These are phyloP conservation scores for Protonemura montana DNA, from an alignment of 2,888 invertebrate species.

Conservation along the genomic window DNA sequence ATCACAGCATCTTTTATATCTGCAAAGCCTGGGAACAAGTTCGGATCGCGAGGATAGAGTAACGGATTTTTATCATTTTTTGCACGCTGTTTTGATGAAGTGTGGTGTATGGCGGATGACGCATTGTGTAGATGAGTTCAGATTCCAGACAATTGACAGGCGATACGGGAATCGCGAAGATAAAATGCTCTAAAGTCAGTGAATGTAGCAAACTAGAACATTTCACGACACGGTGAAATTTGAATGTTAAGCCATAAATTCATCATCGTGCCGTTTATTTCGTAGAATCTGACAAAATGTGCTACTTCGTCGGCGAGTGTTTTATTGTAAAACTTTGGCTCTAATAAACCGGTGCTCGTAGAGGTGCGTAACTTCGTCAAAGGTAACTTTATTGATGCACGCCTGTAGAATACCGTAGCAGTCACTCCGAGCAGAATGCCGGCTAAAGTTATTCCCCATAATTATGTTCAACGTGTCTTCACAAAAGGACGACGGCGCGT, in stretches of 20 bases:
- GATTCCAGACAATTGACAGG: background rate
- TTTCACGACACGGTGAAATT: background rate
- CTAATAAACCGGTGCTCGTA: background rate
- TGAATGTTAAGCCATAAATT: background rate
- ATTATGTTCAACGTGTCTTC: background rate
- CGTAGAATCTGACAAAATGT: background rate
- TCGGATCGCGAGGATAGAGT: slow-evolving; percentile 10
- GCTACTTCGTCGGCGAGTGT: background rate
- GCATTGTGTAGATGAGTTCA: background rate
- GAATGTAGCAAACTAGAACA: background rate
- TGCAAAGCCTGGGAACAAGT: slow-evolving; percentile 19
- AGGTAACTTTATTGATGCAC: background rate
- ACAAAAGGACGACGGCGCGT: background rate
- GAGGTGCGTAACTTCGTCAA: background rate
- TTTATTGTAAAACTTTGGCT: background rate
- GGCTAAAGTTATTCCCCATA: background rate
- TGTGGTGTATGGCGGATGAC: background rate
- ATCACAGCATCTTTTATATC: background rate
- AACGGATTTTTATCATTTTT: slow-evolving; percentile 24
- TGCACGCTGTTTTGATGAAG: background rate
- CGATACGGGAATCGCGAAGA: background rate
- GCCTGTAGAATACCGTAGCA: background rate
- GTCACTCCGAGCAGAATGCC: background rate
- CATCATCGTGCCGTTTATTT: background rate
- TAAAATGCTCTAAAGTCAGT: background rate